Percentiles rank a stretch among this genome's conserved stretches.
These are phyloP conservation scores for Natrix natrix DNA, from an alignment of 2,797 vertebrate genomes.

Conservation along the genomic window DNA sequence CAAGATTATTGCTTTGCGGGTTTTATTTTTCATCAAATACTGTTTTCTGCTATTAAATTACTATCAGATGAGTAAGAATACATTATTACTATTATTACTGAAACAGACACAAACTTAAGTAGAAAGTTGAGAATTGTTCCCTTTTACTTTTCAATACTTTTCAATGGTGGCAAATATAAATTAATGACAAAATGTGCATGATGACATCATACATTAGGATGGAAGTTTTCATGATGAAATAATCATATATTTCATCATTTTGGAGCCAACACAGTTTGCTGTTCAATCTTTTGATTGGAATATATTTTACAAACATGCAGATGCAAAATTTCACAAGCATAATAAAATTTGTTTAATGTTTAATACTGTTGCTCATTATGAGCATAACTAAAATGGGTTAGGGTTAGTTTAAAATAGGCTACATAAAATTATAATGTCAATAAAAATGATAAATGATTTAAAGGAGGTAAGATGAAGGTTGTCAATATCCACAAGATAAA, in stretches of 20 bases:
- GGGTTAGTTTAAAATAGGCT: not conserved
- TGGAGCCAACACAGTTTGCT: not conserved
- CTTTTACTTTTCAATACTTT: not conserved
- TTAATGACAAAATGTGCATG: not conserved
- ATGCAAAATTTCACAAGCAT: not conserved
- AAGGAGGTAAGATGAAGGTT: not conserved
- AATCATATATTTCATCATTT: not conserved
- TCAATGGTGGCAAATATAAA: not conserved
- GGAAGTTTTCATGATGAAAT: not conserved
- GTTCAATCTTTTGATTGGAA: not conserved
- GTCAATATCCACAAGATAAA: not conserved
- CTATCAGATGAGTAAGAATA: not conserved
- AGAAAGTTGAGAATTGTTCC: not conserved
- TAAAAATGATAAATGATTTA: not conserved
- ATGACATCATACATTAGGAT: not conserved
- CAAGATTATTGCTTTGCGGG: not conserved
- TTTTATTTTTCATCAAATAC: slow-evolving; percentile 7
- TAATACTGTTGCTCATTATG: not conserved
- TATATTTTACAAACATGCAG: not conserved
- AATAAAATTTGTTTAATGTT: not conserved
- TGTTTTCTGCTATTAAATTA: slow-evolving; percentile 12
- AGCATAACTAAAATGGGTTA: not conserved
- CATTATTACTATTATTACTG: not conserved
- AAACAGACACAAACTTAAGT: not conserved
- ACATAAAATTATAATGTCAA: not conserved